These are phyloP conservation scores for Gouania willdenowi DNA, from an alignment of 2,797 vertebrate genomes.

Conservation along the genomic window DNA sequence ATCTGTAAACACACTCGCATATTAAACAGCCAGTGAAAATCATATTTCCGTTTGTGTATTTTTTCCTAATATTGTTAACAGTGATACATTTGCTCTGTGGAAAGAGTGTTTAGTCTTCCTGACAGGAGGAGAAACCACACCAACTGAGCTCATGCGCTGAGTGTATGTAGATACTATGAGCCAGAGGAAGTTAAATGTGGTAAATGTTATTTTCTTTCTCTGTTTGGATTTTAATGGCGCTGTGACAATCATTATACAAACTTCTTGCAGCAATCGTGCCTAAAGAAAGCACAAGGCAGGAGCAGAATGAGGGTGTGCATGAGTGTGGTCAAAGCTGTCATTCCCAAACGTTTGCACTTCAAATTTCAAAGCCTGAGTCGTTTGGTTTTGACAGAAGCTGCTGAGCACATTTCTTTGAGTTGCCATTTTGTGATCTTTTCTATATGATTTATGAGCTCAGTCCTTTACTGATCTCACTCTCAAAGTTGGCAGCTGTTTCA, in stretches of 20 bases:
- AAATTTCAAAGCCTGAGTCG: slow-evolving; percentile 27
- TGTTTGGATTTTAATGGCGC: slow-evolving; percentile 43
- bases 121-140: slow-evolving; percentile 25
- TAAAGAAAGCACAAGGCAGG: slow-evolving; percentile 3
- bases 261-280: slow-evolving; percentile 44
- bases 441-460: slow-evolving; percentile 54
- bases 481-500: slow-evolving; percentile 24
- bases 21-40: slow-evolving; percentile 20
- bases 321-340: slow-evolving; percentile 8
- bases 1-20: slow-evolving; percentile 34
- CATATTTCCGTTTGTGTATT: slow-evolving; percentile 46
- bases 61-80: slow-evolving; percentile 36
- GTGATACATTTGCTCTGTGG: slow-evolving; percentile 42
- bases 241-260: slow-evolving; percentile 56
- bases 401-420: slow-evolving; percentile 43
- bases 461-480: slow-evolving; percentile 36
- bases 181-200: slow-evolving; percentile 57
- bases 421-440: slow-evolving; percentile 42
- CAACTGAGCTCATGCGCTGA: slow-evolving; percentile 18
- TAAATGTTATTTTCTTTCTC: slow-evolving; percentile 61
- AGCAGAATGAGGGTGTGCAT: slow-evolving; percentile 1
- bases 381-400: slow-evolving; percentile 51
- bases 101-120: slow-evolving; percentile 19
- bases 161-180: slow-evolving; percentile 49
- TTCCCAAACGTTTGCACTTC: slow-evolving; percentile 48